Conservation (phyloP, 2,797 vertebrate genomes). For the Xenops minutus region DNA sequence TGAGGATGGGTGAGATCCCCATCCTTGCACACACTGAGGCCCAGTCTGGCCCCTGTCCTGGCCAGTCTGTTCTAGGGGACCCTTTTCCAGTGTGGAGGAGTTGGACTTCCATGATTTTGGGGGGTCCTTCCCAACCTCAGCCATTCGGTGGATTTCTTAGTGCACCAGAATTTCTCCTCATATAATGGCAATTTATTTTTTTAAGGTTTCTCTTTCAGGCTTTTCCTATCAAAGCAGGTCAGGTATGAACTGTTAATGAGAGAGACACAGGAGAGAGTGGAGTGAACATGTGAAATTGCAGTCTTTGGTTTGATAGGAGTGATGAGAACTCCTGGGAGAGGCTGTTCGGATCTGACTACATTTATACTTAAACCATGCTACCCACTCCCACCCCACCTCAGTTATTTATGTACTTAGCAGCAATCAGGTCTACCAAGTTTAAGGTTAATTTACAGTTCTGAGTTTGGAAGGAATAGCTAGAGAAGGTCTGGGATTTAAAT, state of each 20-base stretch:
- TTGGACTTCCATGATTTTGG: fast-evolving
- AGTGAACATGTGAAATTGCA: not conserved
- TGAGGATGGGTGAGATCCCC: not conserved
- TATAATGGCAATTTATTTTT: not conserved
- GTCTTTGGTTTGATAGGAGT: not conserved
- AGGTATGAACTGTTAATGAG: not conserved
- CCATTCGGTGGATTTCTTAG: not conserved
- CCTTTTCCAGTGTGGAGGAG: not conserved
- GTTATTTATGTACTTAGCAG: not conserved
- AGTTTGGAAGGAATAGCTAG: not conserved
- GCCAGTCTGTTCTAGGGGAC: not conserved
- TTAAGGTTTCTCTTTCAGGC: not conserved
- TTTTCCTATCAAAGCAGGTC: not conserved
- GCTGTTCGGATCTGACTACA: not conserved
- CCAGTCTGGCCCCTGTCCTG: fast-evolving
- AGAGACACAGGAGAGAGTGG: not conserved
- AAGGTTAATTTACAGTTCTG: slow-evolving; percentile 13
- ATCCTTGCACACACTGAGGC: not conserved
- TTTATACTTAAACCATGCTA: not conserved
- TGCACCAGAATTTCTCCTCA: not conserved
- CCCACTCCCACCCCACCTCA: not conserved
- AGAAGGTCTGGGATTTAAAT: slow-evolving; percentile 11
- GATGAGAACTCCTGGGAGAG: not conserved
- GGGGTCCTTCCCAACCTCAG: not conserved
- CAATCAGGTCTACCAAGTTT: not conserved